phyloP scores from a whole-genome alignment of 37 sponge, comb jelly and placozoan species.

The Aphrocallistes beatrix region DNA sequence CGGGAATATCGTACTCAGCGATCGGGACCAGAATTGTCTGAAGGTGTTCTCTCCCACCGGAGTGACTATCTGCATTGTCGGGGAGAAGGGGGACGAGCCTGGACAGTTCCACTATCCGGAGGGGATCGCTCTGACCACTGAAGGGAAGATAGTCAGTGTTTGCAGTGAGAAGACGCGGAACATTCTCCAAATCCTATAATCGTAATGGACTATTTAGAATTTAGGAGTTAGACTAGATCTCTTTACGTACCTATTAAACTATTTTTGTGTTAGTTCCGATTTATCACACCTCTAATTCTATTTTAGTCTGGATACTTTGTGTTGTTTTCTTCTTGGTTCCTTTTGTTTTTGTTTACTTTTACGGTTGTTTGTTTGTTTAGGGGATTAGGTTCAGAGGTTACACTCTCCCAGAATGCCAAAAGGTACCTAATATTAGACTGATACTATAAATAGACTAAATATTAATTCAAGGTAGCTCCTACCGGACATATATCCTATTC shows the following conservation, averaged over 20 bases:
- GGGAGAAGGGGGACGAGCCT: neutral
- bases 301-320: too few species aligned
- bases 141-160: conserved; percentile 2
- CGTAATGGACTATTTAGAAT: neutral
- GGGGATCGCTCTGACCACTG: neutral
- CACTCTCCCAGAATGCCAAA: conserved; percentile 88
- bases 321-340: too few species aligned
- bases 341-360: neutral
- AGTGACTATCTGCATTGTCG: neutral
- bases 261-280: too few species aligned
- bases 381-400: conserved; percentile 95
- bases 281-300: too few species aligned
- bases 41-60: conserved; percentile 10
- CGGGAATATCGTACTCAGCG: neutral
- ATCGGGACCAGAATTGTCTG: neutral
- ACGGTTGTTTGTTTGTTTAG: neutral
- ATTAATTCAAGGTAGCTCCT: too few species aligned
- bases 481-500: too few species aligned
- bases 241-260: too few species aligned
- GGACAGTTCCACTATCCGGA: conserved; percentile 10
- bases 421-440: conserved; percentile 33
- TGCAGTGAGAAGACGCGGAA: neutral
- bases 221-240: too few species aligned
- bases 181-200: neutral
- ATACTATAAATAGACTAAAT: too few species aligned